These are phyloP conservation scores for Achatina immaculata DNA, from an alignment of 1,140 invertebrate species.

Conservation along the genomic window DNA sequence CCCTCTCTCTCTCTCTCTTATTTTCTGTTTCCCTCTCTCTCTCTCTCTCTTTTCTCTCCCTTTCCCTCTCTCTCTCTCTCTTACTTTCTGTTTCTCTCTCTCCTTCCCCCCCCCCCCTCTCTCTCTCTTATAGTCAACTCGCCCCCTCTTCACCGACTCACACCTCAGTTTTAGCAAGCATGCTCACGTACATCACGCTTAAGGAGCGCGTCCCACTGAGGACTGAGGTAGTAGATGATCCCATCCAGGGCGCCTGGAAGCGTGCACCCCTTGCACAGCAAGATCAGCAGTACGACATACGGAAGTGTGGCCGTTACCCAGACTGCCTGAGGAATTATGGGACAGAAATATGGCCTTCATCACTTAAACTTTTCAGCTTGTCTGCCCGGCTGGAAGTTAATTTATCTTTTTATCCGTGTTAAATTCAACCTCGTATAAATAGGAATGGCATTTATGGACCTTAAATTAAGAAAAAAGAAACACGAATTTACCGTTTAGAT, in stretches of 20 bases:
- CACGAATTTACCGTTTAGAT: too few species aligned
- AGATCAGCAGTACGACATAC: conserved; percentile 90
- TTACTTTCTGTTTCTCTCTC: not conserved
- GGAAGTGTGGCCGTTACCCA: conserved; percentile 96
- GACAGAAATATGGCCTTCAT: not conserved
- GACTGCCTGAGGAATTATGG: conserved; percentile 80
- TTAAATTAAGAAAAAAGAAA: too few species aligned
- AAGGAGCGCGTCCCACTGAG: conserved; percentile 88
- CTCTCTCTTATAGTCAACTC: not conserved
- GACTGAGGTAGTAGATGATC: conserved; percentile 94
- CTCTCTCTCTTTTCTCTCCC: not conserved
- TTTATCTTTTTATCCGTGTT: too few species aligned
- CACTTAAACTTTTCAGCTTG: not conserved
- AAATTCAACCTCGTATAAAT: too few species aligned
- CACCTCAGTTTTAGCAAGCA: not conserved
- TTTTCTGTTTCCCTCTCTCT: conserved; percentile 7
- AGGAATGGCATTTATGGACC: too few species aligned
- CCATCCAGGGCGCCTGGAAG: conserved; percentile 83
- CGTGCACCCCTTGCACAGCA: conserved; percentile 90
- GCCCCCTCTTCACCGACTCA: not conserved
- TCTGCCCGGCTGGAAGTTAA: too few species aligned
- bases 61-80: conserved; percentile 47
- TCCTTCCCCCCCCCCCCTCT: conserved; percentile 6
- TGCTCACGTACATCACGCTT: not conserved
- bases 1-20: conserved; percentile 25